These are phyloP conservation scores for Hirtodrosophila duncani DNA, from an alignment of 2,888 invertebrate genomes.

Conservation along the genomic window DNA sequence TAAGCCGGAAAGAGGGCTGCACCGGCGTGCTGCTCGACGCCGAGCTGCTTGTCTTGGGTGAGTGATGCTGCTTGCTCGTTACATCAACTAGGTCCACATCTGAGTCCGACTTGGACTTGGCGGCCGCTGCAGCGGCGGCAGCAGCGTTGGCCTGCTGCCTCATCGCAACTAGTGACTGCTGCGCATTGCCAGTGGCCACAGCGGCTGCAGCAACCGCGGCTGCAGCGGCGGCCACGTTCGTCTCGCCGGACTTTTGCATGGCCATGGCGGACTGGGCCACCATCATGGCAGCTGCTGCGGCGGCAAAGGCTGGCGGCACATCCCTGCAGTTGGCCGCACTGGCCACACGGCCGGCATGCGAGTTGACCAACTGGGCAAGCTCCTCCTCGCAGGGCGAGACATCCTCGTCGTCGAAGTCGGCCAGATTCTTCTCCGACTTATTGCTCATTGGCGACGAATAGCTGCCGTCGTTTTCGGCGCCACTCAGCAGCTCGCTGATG, in stretches of 20 bases:
- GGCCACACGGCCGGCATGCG: slow-evolving; percentile 70
- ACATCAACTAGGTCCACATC: slow-evolving; percentile 64
- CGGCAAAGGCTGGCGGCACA: slow-evolving; percentile 74
- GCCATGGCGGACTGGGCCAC: slow-evolving; percentile 74
- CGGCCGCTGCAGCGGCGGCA: slow-evolving; percentile 51
- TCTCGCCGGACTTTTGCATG: slow-evolving; percentile 66
- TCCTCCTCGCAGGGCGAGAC: slow-evolving; percentile 93
- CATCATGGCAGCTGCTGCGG: slow-evolving; percentile 74
- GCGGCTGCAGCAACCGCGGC: slow-evolving; percentile 70
- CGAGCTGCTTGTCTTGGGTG: slow-evolving; percentile 41
- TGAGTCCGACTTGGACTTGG: slow-evolving; percentile 60
- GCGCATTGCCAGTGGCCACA: slow-evolving; percentile 66
- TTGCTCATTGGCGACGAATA: slow-evolving; percentile 95
- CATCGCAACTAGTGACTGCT: slow-evolving; percentile 62
- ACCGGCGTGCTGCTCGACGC: slow-evolving; percentile 19
- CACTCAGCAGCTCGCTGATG: slow-evolving; percentile 79
- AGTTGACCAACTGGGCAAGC: slow-evolving; percentile 86
- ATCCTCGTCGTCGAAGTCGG: slow-evolving; percentile 95
- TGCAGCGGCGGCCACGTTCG: slow-evolving; percentile 68
- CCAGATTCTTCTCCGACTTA: slow-evolving; percentile 96
- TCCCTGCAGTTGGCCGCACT: slow-evolving; percentile 64
- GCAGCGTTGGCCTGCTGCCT: slow-evolving; percentile 55
- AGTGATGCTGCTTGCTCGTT: slow-evolving; percentile 41
- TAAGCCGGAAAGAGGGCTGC: slow-evolving; percentile 75
- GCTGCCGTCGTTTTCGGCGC: slow-evolving; percentile 89